Evolutionary conservation across 2,797 vertebrate genomes (phyloP).

Genomic region (Coccyzus lansbergi): DNA sequence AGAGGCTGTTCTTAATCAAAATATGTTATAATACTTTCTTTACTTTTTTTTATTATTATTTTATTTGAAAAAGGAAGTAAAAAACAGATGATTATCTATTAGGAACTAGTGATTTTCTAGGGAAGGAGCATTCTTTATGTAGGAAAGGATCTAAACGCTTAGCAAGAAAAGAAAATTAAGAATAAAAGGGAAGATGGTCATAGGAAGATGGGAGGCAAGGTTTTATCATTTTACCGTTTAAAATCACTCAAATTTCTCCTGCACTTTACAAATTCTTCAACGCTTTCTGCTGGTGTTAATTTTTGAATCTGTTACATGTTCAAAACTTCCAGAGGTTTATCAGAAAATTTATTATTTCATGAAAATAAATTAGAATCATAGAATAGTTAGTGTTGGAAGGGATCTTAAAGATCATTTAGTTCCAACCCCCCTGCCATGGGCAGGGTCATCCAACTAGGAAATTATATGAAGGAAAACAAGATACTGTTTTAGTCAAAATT

Average conservation of each 20-base stretch:
- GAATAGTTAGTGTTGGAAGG: too few species aligned
- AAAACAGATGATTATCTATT: not conserved
- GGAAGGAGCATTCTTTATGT: not conserved
- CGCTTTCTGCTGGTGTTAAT: not conserved
- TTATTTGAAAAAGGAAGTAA: not conserved
- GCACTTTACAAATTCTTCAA: not conserved
- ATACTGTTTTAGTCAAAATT: not conserved
- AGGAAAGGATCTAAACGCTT: not conserved
- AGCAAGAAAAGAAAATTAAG: not conserved
- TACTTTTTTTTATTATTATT: not conserved
- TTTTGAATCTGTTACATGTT: not conserved
- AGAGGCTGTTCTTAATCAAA: not conserved
- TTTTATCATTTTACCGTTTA: not conserved
- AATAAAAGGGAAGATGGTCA: not conserved
- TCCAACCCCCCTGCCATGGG: too few species aligned
- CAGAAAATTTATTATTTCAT: not conserved
- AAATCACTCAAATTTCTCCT: not conserved
- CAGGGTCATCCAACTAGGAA: too few species aligned
- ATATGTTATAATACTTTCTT: not conserved
- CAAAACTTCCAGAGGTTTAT: not conserved
- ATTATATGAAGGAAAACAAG: not conserved
- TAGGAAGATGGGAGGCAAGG: not conserved
- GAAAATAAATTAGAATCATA: not conserved
- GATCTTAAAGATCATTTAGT: too few species aligned
- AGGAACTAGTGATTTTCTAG: not conserved